phyloP scores from a whole-genome alignment of 1,140 invertebrate genomes.

The Euwallacea similis region DNA sequence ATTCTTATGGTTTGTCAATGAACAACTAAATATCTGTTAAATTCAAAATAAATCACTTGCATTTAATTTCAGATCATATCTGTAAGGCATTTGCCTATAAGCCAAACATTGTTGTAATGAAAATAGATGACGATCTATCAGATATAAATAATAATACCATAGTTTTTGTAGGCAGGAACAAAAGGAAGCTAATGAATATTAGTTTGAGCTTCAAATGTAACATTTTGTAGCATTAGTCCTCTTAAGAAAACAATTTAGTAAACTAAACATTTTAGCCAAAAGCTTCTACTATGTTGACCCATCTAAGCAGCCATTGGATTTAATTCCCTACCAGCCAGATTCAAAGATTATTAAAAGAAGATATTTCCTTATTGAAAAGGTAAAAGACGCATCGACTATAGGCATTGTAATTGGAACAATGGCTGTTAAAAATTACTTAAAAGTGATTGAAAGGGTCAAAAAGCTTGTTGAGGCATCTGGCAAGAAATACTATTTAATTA shows the following conservation, averaged over 20 bases:
- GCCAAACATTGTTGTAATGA: neutral
- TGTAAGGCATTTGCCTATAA: neutral
- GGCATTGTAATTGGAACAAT: constrained; percentile 89
- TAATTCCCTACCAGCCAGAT: constrained; percentile 54
- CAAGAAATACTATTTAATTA: constrained; percentile 88
- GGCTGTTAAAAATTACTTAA: constrained; percentile 76
- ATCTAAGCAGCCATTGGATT: constrained; percentile 49
- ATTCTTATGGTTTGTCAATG: constrained; percentile 10
- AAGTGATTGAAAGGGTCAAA: constrained; percentile 77
- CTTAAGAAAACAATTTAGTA: constrained; percentile 10
- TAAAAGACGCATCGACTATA: constrained; percentile 83
- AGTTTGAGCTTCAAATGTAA: constrained; percentile 43
- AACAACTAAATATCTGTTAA: neutral
- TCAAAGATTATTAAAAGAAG: constrained; percentile 73
- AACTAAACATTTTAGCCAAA: constrained; percentile 48
- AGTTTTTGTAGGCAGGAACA: constrained; percentile 44
- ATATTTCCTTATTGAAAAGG: constrained; percentile 82
- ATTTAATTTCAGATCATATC: too few relatives aligned
- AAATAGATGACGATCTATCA: constrained; percentile 35
- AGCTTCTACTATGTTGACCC: constrained; percentile 59
- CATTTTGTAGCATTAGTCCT: neutral
- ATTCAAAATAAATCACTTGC: neutral
- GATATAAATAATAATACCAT: constrained; percentile 34
- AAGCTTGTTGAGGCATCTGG: constrained; percentile 69
- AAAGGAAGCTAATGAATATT: constrained; percentile 47